Evolutionary conservation across 1,140 invertebrate genomes (phyloP), one percentile per base, ranked within the genome.

Genomic region (Venturia canescens): DNA sequence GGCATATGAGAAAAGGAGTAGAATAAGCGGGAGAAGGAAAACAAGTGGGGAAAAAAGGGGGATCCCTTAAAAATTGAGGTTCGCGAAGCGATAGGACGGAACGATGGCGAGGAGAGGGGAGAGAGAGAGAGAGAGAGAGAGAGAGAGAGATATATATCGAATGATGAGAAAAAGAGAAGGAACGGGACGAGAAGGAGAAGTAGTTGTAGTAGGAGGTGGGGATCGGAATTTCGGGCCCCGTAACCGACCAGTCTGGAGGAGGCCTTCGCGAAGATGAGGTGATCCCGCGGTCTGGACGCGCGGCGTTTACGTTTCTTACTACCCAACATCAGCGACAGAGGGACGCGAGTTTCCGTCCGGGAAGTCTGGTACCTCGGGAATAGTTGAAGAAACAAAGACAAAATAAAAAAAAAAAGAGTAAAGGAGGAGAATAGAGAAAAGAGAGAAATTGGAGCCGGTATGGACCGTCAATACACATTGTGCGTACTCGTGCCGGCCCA

Each of bases 401-500:
- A 23, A 53, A 67, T 16, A 66, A 60, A 34, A 72, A 74, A n/a
- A 74, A 57, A 50, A 74, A 75, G 77, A 53, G 72, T 38, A 29
- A 78, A 34, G 34, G 63, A 18, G 66, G 82, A 16, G 80, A 63
- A 66, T 15, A 63, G 66, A 48, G 70, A 74, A 23, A 72, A 69
- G 38, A 78, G 63, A 63, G 29, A 60, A 69, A 48, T 72, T 34
- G 31, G 76, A 84, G 86, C 85, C 88, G 89, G 89, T 86, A 92
- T 92, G 91, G 91, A 91, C 89, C 90, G 90, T 84, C 91, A 92
- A 90, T 92, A 91, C 85, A 91, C 91, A 34, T 87, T 92, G 79
- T 92, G 91, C 81, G 88, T 92, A 87, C 90, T 92, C 78, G 90
- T 92, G 87, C 91, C 91, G 85, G 90, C 90, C 80, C 89, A 92